A percentile compares a stretch with the other conserved stretches of the same genome.
Conservation (phyloP, 2,888 invertebrate species). For the Drosophila parthenogenetica region DNA sequence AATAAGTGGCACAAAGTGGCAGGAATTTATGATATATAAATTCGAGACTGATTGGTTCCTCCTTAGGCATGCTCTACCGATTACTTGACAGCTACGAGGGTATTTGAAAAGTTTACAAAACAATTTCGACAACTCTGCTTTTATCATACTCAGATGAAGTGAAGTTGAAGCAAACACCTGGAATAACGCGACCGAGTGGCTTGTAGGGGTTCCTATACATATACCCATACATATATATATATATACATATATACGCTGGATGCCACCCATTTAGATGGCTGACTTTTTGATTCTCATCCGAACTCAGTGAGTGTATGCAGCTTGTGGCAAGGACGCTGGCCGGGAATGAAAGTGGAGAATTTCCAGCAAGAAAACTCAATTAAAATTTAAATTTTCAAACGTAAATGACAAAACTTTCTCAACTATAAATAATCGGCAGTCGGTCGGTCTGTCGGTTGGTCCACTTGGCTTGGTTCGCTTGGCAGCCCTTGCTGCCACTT, state of each 20-base stretch:
- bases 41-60: not conserved
- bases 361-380: conserved; percentile 75
- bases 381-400: conserved; percentile 81
- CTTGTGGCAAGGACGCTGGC: not conserved
- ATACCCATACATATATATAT: not conserved
- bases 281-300: conserved; percentile 63
- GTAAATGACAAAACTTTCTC: conserved; percentile 81
- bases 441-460: conserved; percentile 44
- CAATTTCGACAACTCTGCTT: conserved; percentile 63
- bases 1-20: too few relatives aligned
- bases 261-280: conserved; percentile 39
- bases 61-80: not conserved
- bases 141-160: conserved; percentile 45
- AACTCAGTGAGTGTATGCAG: conserved; percentile 11
- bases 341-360: not conserved
- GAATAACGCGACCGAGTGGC: conserved; percentile 51
- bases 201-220: conserved; percentile 17
- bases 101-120: conserved; percentile 64
- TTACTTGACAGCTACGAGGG: conserved; percentile 25
- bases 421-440: conserved; percentile 80
- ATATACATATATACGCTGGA: not conserved
- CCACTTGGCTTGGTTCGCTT: conserved; percentile 57
- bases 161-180: conserved; percentile 72
- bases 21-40: not conserved
- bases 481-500: conserved; percentile 59